Conservation (phyloP, 2,797 vertebrate species). For the Lindbergichthys nudifrons region DNA sequence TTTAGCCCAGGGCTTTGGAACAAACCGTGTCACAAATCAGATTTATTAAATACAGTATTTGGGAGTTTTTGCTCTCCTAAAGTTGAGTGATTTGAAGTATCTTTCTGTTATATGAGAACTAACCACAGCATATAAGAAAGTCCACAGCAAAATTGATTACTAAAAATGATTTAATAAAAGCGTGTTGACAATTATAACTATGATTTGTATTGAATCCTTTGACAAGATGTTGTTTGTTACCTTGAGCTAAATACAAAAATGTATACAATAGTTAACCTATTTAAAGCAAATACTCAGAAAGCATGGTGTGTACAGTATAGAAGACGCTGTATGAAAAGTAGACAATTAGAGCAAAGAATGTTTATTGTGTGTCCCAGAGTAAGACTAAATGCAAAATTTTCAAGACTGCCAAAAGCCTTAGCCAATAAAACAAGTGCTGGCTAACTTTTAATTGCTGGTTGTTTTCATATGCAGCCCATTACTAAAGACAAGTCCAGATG, state of each 20-base stretch:
- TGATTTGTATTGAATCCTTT: background rate
- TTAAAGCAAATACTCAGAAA: background rate
- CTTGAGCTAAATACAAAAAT: no score
- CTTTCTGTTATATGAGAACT: background rate
- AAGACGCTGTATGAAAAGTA: background rate
- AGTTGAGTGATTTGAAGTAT: background rate
- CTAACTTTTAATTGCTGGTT: constrained; percentile 36
- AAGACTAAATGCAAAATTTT: constrained; percentile 16
- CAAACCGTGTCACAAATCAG: background rate
- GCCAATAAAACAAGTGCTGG: background rate
- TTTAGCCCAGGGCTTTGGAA: background rate
- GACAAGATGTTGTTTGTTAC: background rate
- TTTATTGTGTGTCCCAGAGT: constrained; percentile 20
- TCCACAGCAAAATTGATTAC: background rate
- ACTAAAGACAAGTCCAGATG: constrained; percentile 31
- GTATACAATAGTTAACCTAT: background rate
- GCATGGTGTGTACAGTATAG: background rate
- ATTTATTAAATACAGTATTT: constrained; percentile 21
- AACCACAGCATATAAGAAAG: background rate
- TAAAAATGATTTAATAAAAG: background rate
- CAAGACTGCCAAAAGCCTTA: constrained; percentile 18
- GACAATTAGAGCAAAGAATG: background rate
- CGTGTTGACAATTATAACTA: background rate
- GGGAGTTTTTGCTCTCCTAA: background rate
- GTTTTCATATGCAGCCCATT: background rate